Evolutionary conservation across 1,140 invertebrate genomes (phyloP).

Genomic region (Drosophila carrolli): DNA sequence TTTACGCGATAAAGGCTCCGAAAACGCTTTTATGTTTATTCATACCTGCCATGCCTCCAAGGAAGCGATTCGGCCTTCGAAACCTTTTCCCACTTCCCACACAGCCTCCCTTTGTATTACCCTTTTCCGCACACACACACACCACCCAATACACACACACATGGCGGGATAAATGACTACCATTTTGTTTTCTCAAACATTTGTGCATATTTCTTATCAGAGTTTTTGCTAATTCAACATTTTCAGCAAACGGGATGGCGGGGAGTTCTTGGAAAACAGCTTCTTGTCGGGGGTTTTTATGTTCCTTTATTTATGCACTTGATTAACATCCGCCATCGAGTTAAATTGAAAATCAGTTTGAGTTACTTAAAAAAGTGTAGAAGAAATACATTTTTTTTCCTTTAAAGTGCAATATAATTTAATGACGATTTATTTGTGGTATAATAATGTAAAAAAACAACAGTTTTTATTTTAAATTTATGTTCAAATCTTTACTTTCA

Average conservation of each 20-base stretch:
- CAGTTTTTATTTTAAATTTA: too few species aligned
- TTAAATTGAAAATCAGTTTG: not conserved
- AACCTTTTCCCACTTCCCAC: not conserved
- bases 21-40: constrained; percentile 75
- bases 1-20: constrained; percentile 60
- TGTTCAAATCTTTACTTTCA: too few species aligned
- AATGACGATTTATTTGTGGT: too few species aligned
- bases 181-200: constrained; percentile 10
- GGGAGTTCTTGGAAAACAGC: not conserved
- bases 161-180: constrained; percentile 12
- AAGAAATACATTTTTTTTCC: too few species aligned
- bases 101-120: constrained; percentile 9
- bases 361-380: not conserved
- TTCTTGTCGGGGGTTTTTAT: constrained; percentile 23
- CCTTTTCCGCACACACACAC: constrained; percentile 15
- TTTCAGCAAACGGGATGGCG: constrained; percentile 1
- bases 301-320: constrained; percentile 7
- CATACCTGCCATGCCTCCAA: constrained; percentile 54
- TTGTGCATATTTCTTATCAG: constrained; percentile 37
- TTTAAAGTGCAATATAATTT: too few species aligned
- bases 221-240: constrained; percentile 38
- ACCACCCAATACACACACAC: too few species aligned
- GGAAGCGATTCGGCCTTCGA: constrained; percentile 14
- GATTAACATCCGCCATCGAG: constrained; percentile 14
- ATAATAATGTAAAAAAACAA: too few species aligned